Evolutionary conservation across 53 echinoderm and acorn worm species (phyloP).

Genomic region (Mesocentrotus franciscanus): DNA sequence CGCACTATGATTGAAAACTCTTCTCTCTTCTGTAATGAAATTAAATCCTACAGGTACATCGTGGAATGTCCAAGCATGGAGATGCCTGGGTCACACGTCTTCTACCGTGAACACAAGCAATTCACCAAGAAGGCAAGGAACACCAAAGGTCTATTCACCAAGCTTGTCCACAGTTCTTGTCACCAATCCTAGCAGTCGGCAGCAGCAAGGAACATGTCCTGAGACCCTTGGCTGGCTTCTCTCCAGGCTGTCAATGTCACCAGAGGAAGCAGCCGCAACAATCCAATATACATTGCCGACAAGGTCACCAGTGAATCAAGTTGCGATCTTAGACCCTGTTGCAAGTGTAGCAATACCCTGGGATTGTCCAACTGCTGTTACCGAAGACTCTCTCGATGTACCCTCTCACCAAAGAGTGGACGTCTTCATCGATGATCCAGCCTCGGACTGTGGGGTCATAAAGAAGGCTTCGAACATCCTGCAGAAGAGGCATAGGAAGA

Average conservation of each 20-base stretch:
- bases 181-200: not conserved
- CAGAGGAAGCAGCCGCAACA: constrained; percentile 60
- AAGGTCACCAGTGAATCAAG: not conserved
- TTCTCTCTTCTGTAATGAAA: not conserved
- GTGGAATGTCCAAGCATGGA: constrained; percentile 8
- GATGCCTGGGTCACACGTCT: not conserved
- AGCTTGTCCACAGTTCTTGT: not conserved
- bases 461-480: constrained; percentile 76
- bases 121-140: not conserved
- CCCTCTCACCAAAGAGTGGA: not conserved
- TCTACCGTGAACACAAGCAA: not conserved
- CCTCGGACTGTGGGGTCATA: not conserved
- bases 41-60: not conserved
- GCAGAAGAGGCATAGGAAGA: constrained; percentile 77
- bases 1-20: not conserved
- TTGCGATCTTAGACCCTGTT: constrained; percentile 72
- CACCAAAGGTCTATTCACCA: not conserved
- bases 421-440: constrained; percentile 41
- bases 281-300: constrained; percentile 54
- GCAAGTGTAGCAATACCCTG: constrained; percentile 45
- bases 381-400: not conserved
- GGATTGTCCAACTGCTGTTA: constrained; percentile 63
- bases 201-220: not conserved
- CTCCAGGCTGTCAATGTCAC: constrained; percentile 62
- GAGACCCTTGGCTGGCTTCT: constrained; percentile 26